Evolutionary conservation across 2,888 invertebrate species (phyloP), one percentile per base, ranked within the genome.

Genomic region (Ethmia dodecea): DNA sequence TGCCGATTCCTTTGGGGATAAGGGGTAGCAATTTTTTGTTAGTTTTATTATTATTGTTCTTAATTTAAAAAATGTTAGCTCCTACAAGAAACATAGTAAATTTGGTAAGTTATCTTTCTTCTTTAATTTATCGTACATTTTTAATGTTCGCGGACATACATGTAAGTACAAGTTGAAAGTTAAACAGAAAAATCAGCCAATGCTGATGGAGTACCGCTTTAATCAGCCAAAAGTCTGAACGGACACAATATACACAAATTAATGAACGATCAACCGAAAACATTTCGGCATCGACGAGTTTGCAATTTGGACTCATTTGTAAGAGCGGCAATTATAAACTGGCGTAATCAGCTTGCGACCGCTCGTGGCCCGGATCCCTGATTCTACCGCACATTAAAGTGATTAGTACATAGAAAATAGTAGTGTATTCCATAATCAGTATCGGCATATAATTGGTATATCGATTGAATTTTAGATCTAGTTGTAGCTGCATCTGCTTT

Each of bases 231-330:
- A 71, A 67, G 67, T 68, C 63, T 61, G 58, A 62, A 62, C 63
- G 70, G 60, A 71, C 68, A 80, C 79, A 83, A 80, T 80, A 70
- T 69, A 64, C 65, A 69, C 76, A 79, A 81, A 79, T 81, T 81
- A 84, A 83, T 79, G 80, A 73, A 69, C 63, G 67, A 72, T 68
- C 68, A 64, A 68, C 64, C 60, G 69, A 76, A 79, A 79, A 76
- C 73, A 79, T 79, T 71, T 63, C 59, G 55, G 55, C 64, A 72
- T 72, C 69, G 64, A 49, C 63, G 61, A 64, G 61, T 69, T 62
- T 67, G 65, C 69, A 64, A 63, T 70, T 67, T 60, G 54, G 56
- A 54, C 70, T 79, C 79, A 76, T 79, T 80, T 81, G 78, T 75
- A 76, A 73, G 74, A 68, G 75, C 65, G 55, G 69, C 73, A 80